Percentiles rank a stretch among this genome's conserved stretches.
phyloP scores from a whole-genome alignment of 2,888 invertebrate species.

The Nomada ruficornis region DNA sequence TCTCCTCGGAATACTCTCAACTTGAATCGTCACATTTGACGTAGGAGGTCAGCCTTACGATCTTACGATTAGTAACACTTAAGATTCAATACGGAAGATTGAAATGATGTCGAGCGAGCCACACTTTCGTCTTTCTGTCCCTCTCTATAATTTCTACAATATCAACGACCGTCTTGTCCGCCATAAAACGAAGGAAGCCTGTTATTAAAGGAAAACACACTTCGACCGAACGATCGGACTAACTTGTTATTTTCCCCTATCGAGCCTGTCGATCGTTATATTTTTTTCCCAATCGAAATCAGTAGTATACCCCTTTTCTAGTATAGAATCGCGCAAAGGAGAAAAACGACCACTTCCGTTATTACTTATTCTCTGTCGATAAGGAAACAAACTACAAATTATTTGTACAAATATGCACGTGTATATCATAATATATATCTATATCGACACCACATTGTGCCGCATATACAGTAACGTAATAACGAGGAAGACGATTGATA shows the following conservation, averaged over 20 bases:
- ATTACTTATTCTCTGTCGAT: constrained; percentile 26
- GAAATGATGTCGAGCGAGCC: constrained; percentile 59
- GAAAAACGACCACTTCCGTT: constrained; percentile 53
- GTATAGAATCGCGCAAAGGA: constrained; percentile 6
- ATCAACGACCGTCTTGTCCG: constrained; percentile 9
- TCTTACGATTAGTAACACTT: constrained; percentile 75
- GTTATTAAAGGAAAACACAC: constrained; percentile 39
- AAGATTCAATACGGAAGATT: constrained; percentile 75
- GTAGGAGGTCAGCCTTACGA: constrained; percentile 77
- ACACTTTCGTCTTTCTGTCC: constrained; percentile 46
- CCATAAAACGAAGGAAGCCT: constrained; percentile 40
- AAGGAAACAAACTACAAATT: constrained; percentile 27
- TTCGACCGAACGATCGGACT: constrained; percentile 26
- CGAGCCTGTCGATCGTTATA: background rate
- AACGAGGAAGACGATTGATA: constrained; percentile 59
- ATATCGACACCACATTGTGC: constrained; percentile 4
- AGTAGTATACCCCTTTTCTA: background rate
- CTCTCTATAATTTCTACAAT: constrained; percentile 36
- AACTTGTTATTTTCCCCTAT: background rate
- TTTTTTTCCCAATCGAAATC: background rate
- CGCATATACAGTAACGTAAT: constrained; percentile 46
- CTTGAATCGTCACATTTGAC: constrained; percentile 70
- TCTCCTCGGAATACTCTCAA: constrained; percentile 73
- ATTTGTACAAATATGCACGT: constrained; percentile 19
- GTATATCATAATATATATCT: background rate